Evolutionary conservation across 2,113 vertebrate species (phyloP).

Genomic region (Oreochromis niloticus): DNA sequence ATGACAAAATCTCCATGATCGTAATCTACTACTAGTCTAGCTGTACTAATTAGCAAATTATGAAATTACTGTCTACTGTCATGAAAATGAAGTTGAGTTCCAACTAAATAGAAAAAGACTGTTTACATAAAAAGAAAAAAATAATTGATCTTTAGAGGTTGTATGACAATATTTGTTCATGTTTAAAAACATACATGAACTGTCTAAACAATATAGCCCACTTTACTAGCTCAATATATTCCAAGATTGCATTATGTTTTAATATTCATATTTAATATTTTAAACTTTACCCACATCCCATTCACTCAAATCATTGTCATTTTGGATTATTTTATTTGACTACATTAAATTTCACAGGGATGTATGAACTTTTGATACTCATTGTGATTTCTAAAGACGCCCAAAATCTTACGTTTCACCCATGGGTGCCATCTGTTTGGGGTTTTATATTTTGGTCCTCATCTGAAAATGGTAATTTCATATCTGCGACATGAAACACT

Average conservation of each 20-base stretch:
- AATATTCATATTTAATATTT: not conserved
- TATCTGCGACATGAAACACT: not conserved
- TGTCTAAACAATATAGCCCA: not conserved
- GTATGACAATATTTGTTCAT: not conserved
- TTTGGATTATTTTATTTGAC: not conserved
- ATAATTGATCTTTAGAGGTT: not conserved
- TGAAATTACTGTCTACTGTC: not conserved
- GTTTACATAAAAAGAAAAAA: not conserved
- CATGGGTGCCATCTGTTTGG: not conserved
- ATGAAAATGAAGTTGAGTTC: not conserved
- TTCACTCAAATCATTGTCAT: not conserved
- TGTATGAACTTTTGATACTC: accelerated
- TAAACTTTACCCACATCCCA: not conserved
- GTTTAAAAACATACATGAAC: not conserved
- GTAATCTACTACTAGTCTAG: not conserved
- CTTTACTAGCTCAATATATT: not conserved
- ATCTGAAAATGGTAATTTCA: not conserved
- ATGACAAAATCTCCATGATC: not conserved
- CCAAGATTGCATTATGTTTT: not conserved
- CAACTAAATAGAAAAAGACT: not conserved
- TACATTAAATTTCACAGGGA: not conserved
- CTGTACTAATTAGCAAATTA: not conserved
- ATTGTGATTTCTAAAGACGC: accelerated
- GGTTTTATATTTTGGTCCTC: not conserved
- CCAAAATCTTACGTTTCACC: not conserved